Conservation (phyloP, 1,140 invertebrate genomes). For the Uloborus diversus region DNA sequence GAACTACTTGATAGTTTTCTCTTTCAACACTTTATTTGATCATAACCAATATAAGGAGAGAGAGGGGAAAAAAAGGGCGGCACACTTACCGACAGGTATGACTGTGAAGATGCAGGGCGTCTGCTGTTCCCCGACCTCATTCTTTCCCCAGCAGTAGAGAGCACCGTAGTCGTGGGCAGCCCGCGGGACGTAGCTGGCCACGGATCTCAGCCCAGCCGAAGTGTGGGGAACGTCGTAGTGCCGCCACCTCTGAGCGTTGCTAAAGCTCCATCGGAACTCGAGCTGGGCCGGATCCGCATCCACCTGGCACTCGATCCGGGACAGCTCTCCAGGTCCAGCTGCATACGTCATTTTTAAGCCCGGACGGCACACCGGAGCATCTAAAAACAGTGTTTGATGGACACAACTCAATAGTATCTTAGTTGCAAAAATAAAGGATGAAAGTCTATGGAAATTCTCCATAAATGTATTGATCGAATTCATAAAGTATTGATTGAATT, state of each 20-base stretch:
- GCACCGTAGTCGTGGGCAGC: conserved; percentile 60
- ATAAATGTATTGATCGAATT: too few relatives aligned
- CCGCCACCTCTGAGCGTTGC: conserved; percentile 67
- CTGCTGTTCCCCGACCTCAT: conserved; percentile 59
- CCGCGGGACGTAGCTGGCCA: conserved; percentile 59
- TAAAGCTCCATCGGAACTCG: conserved; percentile 61
- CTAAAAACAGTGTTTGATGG: too few relatives aligned
- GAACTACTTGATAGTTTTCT: too few relatives aligned
- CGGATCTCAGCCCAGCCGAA: conserved; percentile 41
- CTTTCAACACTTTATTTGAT: too few relatives aligned
- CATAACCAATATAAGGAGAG: too few relatives aligned
- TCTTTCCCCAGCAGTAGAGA: conserved; percentile 61
- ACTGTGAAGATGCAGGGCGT: conserved; percentile 62
- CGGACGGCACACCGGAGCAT: conserved; percentile 72
- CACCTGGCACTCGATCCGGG: conserved; percentile 82
- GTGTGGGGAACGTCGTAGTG: conserved; percentile 70
- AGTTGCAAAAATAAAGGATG: too few relatives aligned
- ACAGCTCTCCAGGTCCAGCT: conserved; percentile 85
- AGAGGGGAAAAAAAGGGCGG: too few relatives aligned
- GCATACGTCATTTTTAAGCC: conserved; percentile 74
- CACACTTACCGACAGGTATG: conserved; percentile 60
- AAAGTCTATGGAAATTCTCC: too few relatives aligned
- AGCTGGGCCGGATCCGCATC: conserved; percentile 77
- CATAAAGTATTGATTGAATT: too few relatives aligned
- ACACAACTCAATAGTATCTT: too few relatives aligned